Percentiles rank a stretch among this genome's conserved stretches.
Conservation (phyloP, 2,797 vertebrate genomes). For the Channallabes apus region DNA sequence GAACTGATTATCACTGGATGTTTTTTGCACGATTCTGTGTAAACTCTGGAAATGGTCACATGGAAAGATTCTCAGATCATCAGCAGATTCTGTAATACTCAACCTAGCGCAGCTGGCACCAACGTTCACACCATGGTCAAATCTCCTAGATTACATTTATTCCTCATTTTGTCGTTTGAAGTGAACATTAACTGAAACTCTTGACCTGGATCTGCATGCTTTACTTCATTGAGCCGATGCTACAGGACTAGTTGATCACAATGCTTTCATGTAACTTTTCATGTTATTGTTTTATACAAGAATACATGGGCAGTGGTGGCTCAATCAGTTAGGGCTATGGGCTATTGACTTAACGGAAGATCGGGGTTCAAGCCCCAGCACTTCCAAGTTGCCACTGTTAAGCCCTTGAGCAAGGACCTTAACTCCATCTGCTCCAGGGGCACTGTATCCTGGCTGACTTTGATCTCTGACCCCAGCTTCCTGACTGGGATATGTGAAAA, state of each 20-base stretch:
- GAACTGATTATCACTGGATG: neutral
- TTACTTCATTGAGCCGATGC: neutral
- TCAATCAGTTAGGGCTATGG: no score
- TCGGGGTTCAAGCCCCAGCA: no score
- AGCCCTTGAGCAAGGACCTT: no score
- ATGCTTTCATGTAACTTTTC: no score
- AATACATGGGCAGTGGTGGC: neutral
- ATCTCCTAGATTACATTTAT: neutral
- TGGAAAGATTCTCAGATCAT: neutral
- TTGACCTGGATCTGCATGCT: neutral
- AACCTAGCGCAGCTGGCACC: neutral
- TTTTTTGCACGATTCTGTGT: neutral
- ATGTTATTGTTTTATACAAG: neutral
- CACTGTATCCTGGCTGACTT: no score
- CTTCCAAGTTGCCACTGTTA: no score
- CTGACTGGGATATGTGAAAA: no score
- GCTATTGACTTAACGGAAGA: no score
- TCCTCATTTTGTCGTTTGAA: neutral
- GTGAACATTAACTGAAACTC: neutral
- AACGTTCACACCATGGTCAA: neutral
- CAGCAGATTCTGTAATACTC: neutral
- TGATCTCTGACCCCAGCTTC: no score
- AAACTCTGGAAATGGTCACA: neutral
- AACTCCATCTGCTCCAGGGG: no score
- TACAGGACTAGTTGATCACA: neutral